A percentile compares a stretch with the other conserved stretches of the same genome.
phyloP scores from a whole-genome alignment of 2,113 vertebrate genomes.

The Rhagologus leucostigma region DNA sequence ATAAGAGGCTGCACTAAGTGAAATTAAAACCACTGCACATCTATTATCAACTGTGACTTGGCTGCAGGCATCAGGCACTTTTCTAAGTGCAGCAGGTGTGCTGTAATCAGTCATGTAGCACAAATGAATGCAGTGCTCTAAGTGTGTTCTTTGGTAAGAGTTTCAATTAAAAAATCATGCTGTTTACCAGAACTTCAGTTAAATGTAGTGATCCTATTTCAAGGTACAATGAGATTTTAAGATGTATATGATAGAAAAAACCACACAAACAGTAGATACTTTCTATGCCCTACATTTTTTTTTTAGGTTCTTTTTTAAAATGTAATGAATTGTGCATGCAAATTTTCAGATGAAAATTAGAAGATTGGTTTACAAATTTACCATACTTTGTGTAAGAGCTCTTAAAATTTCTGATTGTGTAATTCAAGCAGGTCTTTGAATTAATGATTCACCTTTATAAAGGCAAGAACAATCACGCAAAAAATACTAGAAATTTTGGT shows the following conservation, averaged over 20 bases:
- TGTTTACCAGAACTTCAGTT: not conserved
- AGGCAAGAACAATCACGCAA: not conserved
- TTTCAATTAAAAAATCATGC: not conserved
- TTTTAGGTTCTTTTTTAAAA: not conserved
- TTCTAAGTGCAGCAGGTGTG: not conserved
- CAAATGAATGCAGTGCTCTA: not conserved
- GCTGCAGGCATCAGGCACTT: not conserved
- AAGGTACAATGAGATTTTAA: not conserved
- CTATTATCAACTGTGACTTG: not conserved
- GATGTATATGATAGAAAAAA: accelerated
- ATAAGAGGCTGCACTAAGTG: not conserved
- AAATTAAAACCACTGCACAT: not conserved
- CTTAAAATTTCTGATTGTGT: not conserved
- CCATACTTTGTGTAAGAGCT: accelerated
- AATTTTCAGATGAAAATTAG: not conserved
- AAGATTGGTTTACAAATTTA: not conserved
- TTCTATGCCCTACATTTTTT: not conserved
- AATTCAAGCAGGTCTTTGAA: not conserved
- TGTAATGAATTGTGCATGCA: not conserved
- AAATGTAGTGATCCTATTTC: not conserved
- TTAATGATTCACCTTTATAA: not conserved
- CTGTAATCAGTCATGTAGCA: not conserved
- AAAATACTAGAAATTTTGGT: not conserved
- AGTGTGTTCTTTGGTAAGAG: not conserved
- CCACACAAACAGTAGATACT: not conserved